phyloP scores from a whole-genome alignment of 2,113 vertebrate species.

The Nycticryphes semicollaris region DNA sequence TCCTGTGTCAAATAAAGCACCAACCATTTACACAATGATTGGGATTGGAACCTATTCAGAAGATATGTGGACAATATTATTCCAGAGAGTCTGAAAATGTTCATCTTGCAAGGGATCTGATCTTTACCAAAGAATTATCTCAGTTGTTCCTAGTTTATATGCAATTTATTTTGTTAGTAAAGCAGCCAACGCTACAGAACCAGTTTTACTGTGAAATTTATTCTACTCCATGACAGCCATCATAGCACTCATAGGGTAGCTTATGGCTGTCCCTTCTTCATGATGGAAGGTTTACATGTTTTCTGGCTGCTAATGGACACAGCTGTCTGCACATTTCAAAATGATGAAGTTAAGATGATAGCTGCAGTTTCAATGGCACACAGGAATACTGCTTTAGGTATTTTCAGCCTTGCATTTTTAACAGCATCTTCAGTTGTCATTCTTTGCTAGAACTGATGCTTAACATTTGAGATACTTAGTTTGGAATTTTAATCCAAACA shows the following conservation, averaged over 20 bases:
- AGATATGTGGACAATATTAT: background rate
- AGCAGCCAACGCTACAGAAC: background rate
- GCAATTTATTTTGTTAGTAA: background rate
- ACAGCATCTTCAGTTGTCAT: background rate
- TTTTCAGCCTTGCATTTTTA: background rate
- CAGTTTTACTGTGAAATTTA: background rate
- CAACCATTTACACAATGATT: background rate
- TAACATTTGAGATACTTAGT: background rate
- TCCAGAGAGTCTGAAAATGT: background rate
- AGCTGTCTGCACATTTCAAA: background rate
- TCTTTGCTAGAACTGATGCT: background rate
- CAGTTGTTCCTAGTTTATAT: background rate
- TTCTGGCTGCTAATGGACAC: constrained; percentile 1
- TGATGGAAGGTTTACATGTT: background rate
- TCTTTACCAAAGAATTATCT: background rate
- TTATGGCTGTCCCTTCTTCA: background rate
- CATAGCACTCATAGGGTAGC: background rate
- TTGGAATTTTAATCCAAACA: background rate
- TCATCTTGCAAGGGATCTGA: background rate
- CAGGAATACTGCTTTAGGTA: background rate
- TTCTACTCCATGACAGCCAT: background rate
- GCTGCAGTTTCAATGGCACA: background rate
- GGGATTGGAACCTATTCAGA: background rate
- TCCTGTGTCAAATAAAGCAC: background rate
- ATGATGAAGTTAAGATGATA: background rate